Conservation (phyloP, 2,113 vertebrate genomes). For the Etheostoma spectabile region DNA sequence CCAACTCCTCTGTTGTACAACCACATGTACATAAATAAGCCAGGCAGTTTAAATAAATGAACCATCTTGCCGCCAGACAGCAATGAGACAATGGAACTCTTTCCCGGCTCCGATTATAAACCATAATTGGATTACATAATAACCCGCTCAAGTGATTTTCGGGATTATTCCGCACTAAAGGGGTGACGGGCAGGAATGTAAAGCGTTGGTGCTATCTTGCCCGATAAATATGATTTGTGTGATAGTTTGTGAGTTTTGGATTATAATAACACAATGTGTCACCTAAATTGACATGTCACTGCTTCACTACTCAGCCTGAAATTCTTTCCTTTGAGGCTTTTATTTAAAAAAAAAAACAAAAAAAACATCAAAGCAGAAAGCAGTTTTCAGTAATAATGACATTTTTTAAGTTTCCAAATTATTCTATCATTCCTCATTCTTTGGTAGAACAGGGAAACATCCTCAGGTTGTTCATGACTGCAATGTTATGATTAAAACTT, state of each 20-base stretch:
- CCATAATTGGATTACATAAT: conserved; percentile 76
- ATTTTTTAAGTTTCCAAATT: conserved; percentile 25
- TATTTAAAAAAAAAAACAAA: neutral
- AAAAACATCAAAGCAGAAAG: conserved; percentile 16
- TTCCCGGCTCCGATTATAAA: conserved; percentile 70
- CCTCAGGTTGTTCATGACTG: conserved; percentile 7
- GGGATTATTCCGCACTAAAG: conserved; percentile 65
- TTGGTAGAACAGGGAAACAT: conserved; percentile 3
- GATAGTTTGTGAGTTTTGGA: conserved; percentile 54
- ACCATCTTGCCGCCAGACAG: conserved; percentile 44
- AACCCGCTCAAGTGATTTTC: conserved; percentile 78
- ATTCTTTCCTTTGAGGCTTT: conserved; percentile 46
- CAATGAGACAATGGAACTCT: conserved; percentile 53
- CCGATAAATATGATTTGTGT: conserved; percentile 56
- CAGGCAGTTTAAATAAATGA: conserved; percentile 35
- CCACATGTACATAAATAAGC: conserved; percentile 17
- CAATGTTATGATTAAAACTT: neutral
- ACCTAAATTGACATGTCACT: conserved; percentile 40
- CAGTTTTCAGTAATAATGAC: conserved; percentile 14
- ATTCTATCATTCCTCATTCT: conserved; percentile 16
- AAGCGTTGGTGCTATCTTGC: conserved; percentile 32
- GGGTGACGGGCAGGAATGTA: conserved; percentile 35
- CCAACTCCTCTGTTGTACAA: conserved; percentile 16
- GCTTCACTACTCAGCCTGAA: conserved; percentile 34
- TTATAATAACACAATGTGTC: conserved; percentile 38